Conservation (phyloP, 2,888 invertebrate genomes). For the Pristionchus mayeri region DNA sequence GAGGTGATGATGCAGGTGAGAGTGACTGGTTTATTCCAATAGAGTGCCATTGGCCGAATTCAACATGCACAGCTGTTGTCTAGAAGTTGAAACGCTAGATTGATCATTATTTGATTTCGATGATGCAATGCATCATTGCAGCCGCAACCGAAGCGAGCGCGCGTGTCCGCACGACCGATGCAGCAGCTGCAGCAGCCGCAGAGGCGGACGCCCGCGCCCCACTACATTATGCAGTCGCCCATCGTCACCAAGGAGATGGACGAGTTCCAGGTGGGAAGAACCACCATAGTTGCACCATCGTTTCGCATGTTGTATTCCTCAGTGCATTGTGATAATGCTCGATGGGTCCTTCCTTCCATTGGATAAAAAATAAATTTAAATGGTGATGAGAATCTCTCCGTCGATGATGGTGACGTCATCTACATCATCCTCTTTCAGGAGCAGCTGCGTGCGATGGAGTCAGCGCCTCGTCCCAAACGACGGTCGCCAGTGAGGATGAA, state of each 20-base stretch:
- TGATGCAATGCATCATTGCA: no score
- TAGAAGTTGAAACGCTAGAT: no score
- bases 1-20: not conserved
- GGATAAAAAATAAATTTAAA: no score
- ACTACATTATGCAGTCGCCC: not conserved
- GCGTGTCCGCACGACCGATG: not conserved
- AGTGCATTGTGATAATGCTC: no score
- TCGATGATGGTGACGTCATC: no score
- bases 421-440: not conserved
- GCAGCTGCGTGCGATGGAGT: not conserved
- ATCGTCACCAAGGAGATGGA: slow-evolving; percentile 17
- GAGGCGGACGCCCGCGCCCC: not conserved
- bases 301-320: no score
- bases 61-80: no score
- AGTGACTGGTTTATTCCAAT: not conserved
- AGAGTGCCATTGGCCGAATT: no score
- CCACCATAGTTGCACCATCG: no score
- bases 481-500: not conserved
- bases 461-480: not conserved
- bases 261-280: not conserved
- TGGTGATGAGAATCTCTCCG: no score
- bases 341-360: no score
- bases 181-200: not conserved
- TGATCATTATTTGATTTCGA: no score
- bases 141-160: not conserved